Conservation (phyloP, 2,797 vertebrate genomes). For the Diplodus sargus region DNA sequence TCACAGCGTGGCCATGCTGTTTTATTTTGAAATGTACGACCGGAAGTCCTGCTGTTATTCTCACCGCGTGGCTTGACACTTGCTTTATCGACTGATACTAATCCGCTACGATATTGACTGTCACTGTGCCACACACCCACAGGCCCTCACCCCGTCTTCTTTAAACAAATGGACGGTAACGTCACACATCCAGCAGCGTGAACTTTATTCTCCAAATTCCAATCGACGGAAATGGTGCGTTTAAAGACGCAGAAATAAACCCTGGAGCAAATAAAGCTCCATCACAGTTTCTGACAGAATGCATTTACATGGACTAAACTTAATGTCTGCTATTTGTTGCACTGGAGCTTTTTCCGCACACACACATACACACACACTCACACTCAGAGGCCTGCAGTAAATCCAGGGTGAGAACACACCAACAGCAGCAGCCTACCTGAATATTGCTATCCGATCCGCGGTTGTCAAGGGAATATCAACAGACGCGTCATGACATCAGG, state of each 20-base stretch:
- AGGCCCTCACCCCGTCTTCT: constrained; percentile 20
- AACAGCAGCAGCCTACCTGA: constrained; percentile 65
- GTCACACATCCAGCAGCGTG: background rate
- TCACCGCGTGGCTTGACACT: constrained; percentile 19
- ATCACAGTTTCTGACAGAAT: background rate
- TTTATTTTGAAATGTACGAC: constrained; percentile 67
- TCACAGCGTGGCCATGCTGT: accelerated
- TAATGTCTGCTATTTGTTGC: background rate
- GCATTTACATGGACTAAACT: background rate
- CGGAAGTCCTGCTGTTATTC: constrained; percentile 56
- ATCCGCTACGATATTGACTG: constrained; percentile 65
- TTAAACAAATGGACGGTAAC: background rate
- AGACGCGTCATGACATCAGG: constrained; percentile 74
- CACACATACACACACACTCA: background rate
- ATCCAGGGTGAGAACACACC: background rate
- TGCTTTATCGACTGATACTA: constrained; percentile 62
- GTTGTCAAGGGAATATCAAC: constrained; percentile 75
- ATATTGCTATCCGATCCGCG: constrained; percentile 67
- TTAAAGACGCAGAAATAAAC: background rate
- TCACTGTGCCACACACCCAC: constrained; percentile 4
- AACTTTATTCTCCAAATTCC: background rate
- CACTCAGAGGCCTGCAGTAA: background rate
- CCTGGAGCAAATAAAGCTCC: background rate
- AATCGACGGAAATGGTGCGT: background rate
- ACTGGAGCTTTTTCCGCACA: background rate